These are phyloP conservation scores for Lates japonicus DNA, from an alignment of 2,797 vertebrate genomes.

Conservation along the genomic window DNA sequence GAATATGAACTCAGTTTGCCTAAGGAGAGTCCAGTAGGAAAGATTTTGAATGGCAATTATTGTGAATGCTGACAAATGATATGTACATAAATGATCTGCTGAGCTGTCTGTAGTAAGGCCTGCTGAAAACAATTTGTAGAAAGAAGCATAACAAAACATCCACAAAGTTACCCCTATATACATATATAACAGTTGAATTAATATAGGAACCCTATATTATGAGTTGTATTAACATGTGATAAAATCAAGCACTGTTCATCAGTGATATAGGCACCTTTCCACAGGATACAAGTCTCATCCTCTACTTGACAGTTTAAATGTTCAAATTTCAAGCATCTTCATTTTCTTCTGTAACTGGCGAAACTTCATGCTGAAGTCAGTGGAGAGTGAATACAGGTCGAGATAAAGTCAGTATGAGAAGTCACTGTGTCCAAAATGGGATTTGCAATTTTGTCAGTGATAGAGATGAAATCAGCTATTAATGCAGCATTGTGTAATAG, in stretches of 20 bases:
- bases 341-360: background rate
- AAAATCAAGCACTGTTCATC: constrained; percentile 4
- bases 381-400: constrained; percentile 4
- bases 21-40: constrained; percentile 18
- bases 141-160: constrained; percentile 13
- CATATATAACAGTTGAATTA: constrained; percentile 42
- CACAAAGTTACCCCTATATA: constrained; percentile 23
- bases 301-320: background rate
- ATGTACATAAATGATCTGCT: constrained; percentile 25
- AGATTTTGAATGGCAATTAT: constrained; percentile 40
- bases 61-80: constrained; percentile 41
- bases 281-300: constrained; percentile 1
- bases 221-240: constrained; percentile 8
- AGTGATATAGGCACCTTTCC: background rate
- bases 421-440: constrained; percentile 27
- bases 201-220: constrained; percentile 20
- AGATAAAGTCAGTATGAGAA: constrained; percentile 36
- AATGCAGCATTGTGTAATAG: constrained; percentile 31
- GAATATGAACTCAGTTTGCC: constrained; percentile 24
- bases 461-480: constrained; percentile 6
- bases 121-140: constrained; percentile 24
- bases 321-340: constrained; percentile 10
- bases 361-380: constrained; percentile 21
- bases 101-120: constrained; percentile 18
- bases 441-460: constrained; percentile 42